Conservation (phyloP, 2,113 vertebrate species). For the Grallaria varia region DNA sequence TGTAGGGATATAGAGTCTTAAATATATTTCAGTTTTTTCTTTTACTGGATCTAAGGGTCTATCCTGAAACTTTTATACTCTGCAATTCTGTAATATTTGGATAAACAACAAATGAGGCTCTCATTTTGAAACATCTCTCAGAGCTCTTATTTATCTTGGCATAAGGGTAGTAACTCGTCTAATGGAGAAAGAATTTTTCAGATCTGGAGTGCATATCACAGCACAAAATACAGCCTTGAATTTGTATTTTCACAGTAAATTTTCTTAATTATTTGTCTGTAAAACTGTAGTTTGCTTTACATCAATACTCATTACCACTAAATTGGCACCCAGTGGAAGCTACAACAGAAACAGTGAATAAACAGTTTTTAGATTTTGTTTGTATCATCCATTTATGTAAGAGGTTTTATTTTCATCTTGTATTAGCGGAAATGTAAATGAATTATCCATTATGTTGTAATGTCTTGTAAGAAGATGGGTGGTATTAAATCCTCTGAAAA, state of each 20-base stretch:
- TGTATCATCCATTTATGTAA: not conserved
- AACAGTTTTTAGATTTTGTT: not conserved
- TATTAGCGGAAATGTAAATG: not conserved
- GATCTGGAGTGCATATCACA: not conserved
- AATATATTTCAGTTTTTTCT: not conserved
- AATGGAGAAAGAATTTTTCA: constrained; percentile 2
- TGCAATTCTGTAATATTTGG: not conserved
- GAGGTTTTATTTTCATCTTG: not conserved
- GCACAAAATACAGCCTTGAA: not conserved
- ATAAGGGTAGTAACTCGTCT: not conserved
- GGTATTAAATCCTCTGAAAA: not conserved
- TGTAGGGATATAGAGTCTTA: not conserved
- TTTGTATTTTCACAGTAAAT: not conserved
- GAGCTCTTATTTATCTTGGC: constrained; percentile 28
- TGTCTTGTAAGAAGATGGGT: not conserved
- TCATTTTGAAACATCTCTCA: not conserved
- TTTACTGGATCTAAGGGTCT: not conserved
- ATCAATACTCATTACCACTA: not conserved
- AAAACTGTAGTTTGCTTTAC: not conserved
- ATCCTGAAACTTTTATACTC: not conserved
- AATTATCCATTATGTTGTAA: not conserved
- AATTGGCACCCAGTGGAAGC: not conserved
- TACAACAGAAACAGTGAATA: not conserved
- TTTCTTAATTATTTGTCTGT: not conserved
- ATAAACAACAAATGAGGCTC: not conserved